A percentile compares a stretch with the other conserved stretches of the same genome.
phyloP scores from a whole-genome alignment of 2,888 invertebrate genomes.

The Phyllotreta cruciferae region DNA sequence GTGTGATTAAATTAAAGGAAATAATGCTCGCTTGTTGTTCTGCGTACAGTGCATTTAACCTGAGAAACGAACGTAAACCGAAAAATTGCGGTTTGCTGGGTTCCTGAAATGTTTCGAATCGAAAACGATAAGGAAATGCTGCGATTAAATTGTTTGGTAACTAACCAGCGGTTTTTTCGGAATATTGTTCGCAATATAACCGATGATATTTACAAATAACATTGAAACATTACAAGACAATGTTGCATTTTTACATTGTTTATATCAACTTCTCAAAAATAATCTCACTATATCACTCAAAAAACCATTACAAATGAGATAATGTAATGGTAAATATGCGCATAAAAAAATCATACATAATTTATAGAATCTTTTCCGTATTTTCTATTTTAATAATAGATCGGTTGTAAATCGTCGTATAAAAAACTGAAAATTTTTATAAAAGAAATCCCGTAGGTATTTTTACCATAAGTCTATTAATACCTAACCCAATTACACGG shows the following conservation, averaged over 20 bases:
- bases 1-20: slow-evolving; percentile 44
- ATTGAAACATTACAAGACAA: background rate
- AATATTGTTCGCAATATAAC: too few species aligned
- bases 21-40: slow-evolving; percentile 29
- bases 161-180: background rate
- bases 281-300: too few species aligned
- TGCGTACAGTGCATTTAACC: slow-evolving; percentile 26
- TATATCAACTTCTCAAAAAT: background rate
- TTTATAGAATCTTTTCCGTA: too few species aligned
- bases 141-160: background rate
- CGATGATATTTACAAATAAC: background rate
- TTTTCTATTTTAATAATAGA: too few species aligned
- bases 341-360: too few species aligned
- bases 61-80: slow-evolving; percentile 21
- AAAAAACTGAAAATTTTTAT: too few species aligned
- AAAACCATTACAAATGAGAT: too few species aligned
- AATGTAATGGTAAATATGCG: too few species aligned
- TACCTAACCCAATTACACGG: slow-evolving; percentile 40
- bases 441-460: slow-evolving; percentile 12
- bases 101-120: background rate
- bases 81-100: slow-evolving; percentile 13
- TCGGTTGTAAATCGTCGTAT: too few species aligned
- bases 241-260: background rate
- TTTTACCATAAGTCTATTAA: slow-evolving; percentile 35
- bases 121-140: background rate